Evolutionary conservation across 2,888 invertebrate genomes (phyloP), one percentile per base, ranked within the genome.

Genomic region (Amphimallon solstitiale): DNA sequence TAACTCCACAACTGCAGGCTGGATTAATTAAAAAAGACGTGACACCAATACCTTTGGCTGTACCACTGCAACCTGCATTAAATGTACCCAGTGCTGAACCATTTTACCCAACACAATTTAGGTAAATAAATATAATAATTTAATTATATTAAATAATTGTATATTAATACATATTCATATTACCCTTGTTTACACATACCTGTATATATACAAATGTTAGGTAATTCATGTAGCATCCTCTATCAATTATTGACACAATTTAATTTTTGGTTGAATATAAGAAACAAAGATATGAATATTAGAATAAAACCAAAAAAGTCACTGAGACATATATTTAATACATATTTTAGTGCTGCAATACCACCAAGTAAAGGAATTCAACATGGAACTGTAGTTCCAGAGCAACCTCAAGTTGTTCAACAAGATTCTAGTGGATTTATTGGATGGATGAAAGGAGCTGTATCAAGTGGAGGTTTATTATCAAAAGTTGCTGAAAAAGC

Each of bases 401-500:
- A 75, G 21, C 66, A 66, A 14, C 46, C 66, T 6, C 67, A 68
- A 23, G 67, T 66, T 61, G 59, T 52, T 70, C 40, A 74, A 82
- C 85, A 84, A 69, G 85, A 85, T 69, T 78, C 84, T 65, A 85
- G 85, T 80, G 87, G 88, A 1, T 86, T 89, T 29, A 86, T 86
- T 68, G 87, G 89, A 0, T 90, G 91, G 90, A 86, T 92, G 77
- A 89, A 88, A 77, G 90, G 89, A 12, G 90, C 90, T 0, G 89
- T 91, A 1, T 84, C 88, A 0, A 85, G 84, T 21, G 89, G 89
- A 4, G 88, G 88, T 4, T 82, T 91, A 0, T 79, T 91, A 34
- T 88, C 88, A 51, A 86, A 87, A 75, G 90, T 92, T 7, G 91
- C 91, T 0, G 91, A 91, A 76, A 90, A 89, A 73, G 91, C 91